Conservation (phyloP, 1,140 invertebrate species). For the Drosophila obscura region DNA sequence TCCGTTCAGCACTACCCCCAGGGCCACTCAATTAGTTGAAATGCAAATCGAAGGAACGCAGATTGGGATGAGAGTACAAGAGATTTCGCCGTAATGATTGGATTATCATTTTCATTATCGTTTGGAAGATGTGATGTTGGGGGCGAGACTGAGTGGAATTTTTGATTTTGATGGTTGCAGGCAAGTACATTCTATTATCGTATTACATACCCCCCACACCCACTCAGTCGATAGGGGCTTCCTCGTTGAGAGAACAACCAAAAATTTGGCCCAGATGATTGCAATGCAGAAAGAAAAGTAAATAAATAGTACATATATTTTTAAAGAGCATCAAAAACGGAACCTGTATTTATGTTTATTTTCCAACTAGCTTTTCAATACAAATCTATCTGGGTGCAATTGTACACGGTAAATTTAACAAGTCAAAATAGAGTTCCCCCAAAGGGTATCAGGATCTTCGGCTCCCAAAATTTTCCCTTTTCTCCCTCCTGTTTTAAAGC, state of each 20-base stretch:
- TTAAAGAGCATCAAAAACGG: no score
- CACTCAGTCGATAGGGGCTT: slow-evolving; percentile 4
- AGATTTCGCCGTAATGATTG: slow-evolving; percentile 64
- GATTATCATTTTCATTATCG: slow-evolving; percentile 66
- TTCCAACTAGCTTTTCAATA: no score
- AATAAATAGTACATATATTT: no score
- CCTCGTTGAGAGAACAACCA: no score
- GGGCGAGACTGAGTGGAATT: slow-evolving; percentile 36
- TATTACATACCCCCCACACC: no score
- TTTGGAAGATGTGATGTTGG: background rate
- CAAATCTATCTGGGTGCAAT: no score
- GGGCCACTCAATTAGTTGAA: slow-evolving; percentile 72
- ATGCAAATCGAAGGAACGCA: slow-evolving; percentile 63
- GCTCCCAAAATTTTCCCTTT: background rate
- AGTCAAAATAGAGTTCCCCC: no score
- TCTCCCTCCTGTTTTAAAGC: slow-evolving; percentile 58
- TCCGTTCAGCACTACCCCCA: slow-evolving; percentile 20
- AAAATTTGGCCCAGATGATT: no score
- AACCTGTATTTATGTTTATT: no score
- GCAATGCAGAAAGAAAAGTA: no score
- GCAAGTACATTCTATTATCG: slow-evolving; percentile 50
- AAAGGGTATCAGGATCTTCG: no score
- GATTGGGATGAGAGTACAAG: background rate
- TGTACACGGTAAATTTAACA: no score
- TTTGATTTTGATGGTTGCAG: slow-evolving; percentile 39